phyloP scores from a whole-genome alignment of 2,888 invertebrate species.

The Coelogynopora nodosa region DNA sequence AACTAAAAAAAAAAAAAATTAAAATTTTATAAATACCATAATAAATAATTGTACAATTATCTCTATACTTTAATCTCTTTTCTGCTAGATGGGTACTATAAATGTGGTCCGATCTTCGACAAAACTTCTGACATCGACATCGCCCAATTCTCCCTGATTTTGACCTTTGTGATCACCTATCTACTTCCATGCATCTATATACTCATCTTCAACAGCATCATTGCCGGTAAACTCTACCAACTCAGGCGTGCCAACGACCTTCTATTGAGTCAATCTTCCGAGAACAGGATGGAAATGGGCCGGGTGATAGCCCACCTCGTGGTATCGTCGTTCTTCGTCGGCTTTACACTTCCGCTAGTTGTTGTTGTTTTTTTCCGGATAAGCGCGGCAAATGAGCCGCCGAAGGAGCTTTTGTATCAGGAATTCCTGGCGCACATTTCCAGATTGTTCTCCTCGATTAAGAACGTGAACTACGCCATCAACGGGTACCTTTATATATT shows the following conservation, averaged over 20 bases:
- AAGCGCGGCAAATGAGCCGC: not conserved
- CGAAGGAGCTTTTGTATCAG: not conserved
- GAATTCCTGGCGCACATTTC: slow-evolving; percentile 29
- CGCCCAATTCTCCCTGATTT: not conserved
- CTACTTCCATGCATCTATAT: not conserved
- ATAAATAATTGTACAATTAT: no score
- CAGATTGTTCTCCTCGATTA: slow-evolving; percentile 38
- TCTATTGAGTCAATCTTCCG: not conserved
- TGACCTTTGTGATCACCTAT: not conserved
- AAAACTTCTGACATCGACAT: not conserved
- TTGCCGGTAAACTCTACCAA: slow-evolving; percentile 32
- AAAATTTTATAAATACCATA: no score
- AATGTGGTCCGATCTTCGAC: not conserved
- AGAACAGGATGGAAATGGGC: slow-evolving; percentile 43
- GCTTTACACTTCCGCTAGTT: slow-evolving; percentile 14
- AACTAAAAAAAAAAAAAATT: no score
- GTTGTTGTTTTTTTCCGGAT: slow-evolving; percentile 23
- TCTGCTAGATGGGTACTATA: not conserved
- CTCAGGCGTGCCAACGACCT: not conserved
- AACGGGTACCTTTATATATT: slow-evolving; percentile 39
- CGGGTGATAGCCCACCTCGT: slow-evolving; percentile 36
- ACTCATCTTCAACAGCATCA: slow-evolving; percentile 23
- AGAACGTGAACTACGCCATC: slow-evolving; percentile 40
- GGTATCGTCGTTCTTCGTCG: not conserved
- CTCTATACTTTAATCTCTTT: no score